Base-by-base conservation (phyloP, 2,797 vertebrate species). In the Leptatherina wallacei region DNA sequence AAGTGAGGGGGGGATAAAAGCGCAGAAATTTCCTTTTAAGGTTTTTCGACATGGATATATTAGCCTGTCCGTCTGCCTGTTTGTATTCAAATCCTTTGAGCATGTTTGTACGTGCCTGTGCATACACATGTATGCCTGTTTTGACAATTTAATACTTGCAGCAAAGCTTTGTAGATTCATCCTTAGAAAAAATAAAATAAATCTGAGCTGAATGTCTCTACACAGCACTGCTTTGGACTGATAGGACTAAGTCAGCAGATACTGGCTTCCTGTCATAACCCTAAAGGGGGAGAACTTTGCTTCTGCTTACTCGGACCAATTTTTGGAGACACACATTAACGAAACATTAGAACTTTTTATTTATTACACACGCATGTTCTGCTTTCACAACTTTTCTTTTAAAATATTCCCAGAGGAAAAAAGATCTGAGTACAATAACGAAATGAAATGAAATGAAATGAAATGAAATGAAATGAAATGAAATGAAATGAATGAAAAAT, bases 191-290 rank as follows among this genome's bases (percentile, higher is more conserved):
- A 68, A 47, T 36, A 51, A 65, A 35, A 60, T 24, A 38, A 32
- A 75, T 67, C 57, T 62, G 68, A 74, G 66, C 68, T 5, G 16
- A 67, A 36, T 78, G 30, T 30, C 38, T 30, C 24, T 65, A 55
- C 36, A 64, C 36, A 81, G 71, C 22, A 12, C 70, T 82, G 82
- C 69, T 70, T 38, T 70, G 67, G 60, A 61, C 65, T 73, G 86
- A 81, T 80, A 63, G 38, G 54, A 69, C 65, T 51, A 66, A 71
- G 55, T 85, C 81, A 73, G 74, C 62, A 75, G 55, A 82, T 71
- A 59, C 57, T 47, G 10, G 69, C 64, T 78, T 73, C 44, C 10
- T 78, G 80, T 82, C 35, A 69, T 51, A 70, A 40, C 42, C 58
- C 57, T 66, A 30, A 38, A 68, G 36, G 33, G 56, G 14, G 44